Conservation (phyloP, 1,140 invertebrate species). For the Ooceraea biroi region DNA sequence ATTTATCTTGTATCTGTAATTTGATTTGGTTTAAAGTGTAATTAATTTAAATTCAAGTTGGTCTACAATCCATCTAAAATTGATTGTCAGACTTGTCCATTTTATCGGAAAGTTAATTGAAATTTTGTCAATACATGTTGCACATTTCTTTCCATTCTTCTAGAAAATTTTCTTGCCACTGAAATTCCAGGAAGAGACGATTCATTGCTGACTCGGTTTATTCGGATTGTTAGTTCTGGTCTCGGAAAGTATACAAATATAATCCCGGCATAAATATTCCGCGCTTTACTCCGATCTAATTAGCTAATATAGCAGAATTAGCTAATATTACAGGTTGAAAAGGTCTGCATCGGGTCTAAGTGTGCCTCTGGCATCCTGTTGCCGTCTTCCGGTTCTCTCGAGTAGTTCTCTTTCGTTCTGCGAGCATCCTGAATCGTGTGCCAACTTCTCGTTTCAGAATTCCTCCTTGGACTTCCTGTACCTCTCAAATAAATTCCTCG, state of each 20-base stretch:
- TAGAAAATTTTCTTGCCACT: background rate
- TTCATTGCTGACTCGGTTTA: background rate
- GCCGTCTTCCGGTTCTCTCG: background rate
- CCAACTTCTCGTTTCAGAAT: background rate
- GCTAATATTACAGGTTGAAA: too few relatives aligned
- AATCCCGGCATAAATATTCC: conserved; percentile 3
- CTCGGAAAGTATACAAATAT: background rate
- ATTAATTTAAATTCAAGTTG: too few relatives aligned
- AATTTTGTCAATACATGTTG: background rate
- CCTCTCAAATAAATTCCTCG: background rate
- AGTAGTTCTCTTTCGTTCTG: background rate
- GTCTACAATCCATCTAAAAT: background rate
- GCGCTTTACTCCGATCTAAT: background rate
- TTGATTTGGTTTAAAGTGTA: too few relatives aligned
- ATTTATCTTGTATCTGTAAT: background rate
- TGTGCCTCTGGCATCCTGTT: conserved; percentile 1
- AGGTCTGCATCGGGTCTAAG: background rate
- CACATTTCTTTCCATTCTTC: background rate
- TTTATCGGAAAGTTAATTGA: background rate
- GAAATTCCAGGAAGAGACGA: background rate
- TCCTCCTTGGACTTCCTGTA: conserved; percentile 10
- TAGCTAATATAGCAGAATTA: background rate
- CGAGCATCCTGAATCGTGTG: background rate
- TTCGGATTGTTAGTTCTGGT: background rate
- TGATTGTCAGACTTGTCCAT: background rate